Evolutionary conservation across 2,113 vertebrate genomes (phyloP).

Genomic region (Hippocampus zosterae): DNA sequence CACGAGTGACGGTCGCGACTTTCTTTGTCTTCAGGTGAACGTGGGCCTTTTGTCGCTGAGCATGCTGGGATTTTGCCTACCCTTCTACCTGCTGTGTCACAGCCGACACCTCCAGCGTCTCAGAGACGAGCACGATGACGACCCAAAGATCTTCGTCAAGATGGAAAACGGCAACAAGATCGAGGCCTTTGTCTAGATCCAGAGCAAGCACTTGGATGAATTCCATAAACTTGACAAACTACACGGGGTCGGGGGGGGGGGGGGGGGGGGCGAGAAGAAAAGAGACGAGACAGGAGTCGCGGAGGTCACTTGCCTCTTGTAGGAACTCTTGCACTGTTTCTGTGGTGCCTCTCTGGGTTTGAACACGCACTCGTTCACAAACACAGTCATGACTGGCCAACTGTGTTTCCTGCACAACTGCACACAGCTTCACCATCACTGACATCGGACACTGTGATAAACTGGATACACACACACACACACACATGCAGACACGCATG

Average conservation of each 20-base stretch:
- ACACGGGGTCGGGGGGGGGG: not conserved
- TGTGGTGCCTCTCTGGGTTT: not conserved
- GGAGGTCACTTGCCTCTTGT: not conserved
- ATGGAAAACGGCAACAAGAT: slow-evolving; percentile 77
- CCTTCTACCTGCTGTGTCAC: slow-evolving; percentile 88
- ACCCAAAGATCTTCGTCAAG: slow-evolving; percentile 88
- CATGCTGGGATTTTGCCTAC: slow-evolving; percentile 93
- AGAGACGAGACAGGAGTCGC: not conserved
- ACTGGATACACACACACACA: not conserved
- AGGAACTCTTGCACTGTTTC: slow-evolving; percentile 8
- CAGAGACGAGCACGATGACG: slow-evolving; percentile 76
- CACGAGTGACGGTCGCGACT: not conserved
- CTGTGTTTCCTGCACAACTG: slow-evolving; percentile 21
- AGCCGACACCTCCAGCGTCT: slow-evolving; percentile 77
- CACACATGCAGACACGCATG: slow-evolving; percentile 3
- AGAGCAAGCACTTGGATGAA: slow-evolving; percentile 8
- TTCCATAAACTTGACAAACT: not conserved
- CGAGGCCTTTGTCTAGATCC: slow-evolving; percentile 82
- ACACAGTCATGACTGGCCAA: slow-evolving; percentile 8
- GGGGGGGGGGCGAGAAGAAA: not conserved
- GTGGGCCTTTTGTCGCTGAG: slow-evolving; percentile 85
- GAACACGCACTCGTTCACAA: slow-evolving; percentile 18
- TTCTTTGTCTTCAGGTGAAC: slow-evolving; percentile 77
- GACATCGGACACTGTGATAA: slow-evolving; percentile 28
- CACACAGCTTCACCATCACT: slow-evolving; percentile 26